Conservation (phyloP, 2,113 vertebrate genomes). For the Ameiurus melas region DNA sequence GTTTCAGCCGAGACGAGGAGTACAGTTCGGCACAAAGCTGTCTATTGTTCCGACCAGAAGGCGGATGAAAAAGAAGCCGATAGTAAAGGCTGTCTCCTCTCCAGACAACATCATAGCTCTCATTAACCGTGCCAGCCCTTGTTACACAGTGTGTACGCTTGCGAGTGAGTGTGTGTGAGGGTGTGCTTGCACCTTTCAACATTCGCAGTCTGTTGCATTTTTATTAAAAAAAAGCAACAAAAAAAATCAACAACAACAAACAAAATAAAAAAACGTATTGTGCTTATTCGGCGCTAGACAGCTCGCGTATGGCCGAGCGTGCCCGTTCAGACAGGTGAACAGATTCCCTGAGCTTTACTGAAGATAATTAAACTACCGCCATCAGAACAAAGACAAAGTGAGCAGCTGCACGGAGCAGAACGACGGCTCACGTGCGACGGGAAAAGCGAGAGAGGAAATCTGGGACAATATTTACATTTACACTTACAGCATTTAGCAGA, state of each 20-base stretch:
- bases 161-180: not conserved
- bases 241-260: too few species aligned
- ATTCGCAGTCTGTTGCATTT: conserved; percentile 18
- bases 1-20: conserved; percentile 30
- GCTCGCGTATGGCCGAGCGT: conserved; percentile 51
- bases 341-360: conserved; percentile 15
- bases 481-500: not conserved
- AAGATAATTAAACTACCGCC: conserved; percentile 48
- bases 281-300: conserved; percentile 48
- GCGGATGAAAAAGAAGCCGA: conserved; percentile 22
- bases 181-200: conserved; percentile 23
- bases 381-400: conserved; percentile 23
- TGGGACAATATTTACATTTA: not conserved
- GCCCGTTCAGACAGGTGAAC: conserved; percentile 37
- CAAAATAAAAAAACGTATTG: conserved; percentile 1
- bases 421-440: not conserved
- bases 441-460: not conserved
- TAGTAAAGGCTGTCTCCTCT: conserved; percentile 9
- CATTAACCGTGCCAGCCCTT: not conserved
- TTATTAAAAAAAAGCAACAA: not conserved
- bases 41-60: conserved; percentile 26
- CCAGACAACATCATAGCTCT: conserved; percentile 28
- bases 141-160: conserved; percentile 7
- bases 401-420: conserved; percentile 1
- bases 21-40: conserved; percentile 18